Conservation (phyloP, 2,113 vertebrate genomes). For the Phycodurus eques region DNA sequence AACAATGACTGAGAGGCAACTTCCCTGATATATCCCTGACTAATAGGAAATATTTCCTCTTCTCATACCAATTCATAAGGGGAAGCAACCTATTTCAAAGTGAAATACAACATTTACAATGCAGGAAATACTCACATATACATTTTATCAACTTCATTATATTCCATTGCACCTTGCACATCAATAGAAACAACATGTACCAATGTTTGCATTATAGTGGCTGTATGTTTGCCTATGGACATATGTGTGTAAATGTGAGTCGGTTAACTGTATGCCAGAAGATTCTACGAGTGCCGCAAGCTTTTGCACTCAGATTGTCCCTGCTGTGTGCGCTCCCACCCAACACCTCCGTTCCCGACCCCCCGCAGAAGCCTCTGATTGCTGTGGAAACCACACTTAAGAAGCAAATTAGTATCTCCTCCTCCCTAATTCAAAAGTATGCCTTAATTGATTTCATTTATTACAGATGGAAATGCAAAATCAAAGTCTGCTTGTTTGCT, state of each 20-base stretch:
- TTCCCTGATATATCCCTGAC: slow-evolving; percentile 62
- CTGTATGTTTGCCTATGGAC: slow-evolving; percentile 19
- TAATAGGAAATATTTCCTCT: slow-evolving; percentile 59
- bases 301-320: slow-evolving; percentile 61
- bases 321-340: slow-evolving; percentile 65
- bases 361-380: slow-evolving; percentile 71
- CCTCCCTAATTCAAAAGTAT: slow-evolving; percentile 70
- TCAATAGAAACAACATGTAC: slow-evolving; percentile 16
- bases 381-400: slow-evolving; percentile 75
- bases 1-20: slow-evolving; percentile 52
- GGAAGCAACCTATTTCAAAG: slow-evolving; percentile 26
- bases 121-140: slow-evolving; percentile 6
- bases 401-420: slow-evolving; percentile 74
- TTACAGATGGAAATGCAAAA: slow-evolving; percentile 65
- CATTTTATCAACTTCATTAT: slow-evolving; percentile 13
- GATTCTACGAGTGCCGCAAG: slow-evolving; percentile 55
- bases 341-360: slow-evolving; percentile 65
- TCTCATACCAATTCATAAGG: slow-evolving; percentile 59
- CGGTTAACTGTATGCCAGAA: slow-evolving; percentile 48
- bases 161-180: slow-evolving; percentile 14
- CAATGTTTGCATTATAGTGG: slow-evolving; percentile 28
- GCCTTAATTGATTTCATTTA: slow-evolving; percentile 74
- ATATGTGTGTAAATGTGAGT: slow-evolving; percentile 37
- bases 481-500: slow-evolving; percentile 58
- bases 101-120: not conserved